A percentile compares a stretch with the other conserved stretches of the same genome.
Evolutionary conservation across 2,888 invertebrate species (phyloP).

Genomic region (Ptilodon capucinus): DNA sequence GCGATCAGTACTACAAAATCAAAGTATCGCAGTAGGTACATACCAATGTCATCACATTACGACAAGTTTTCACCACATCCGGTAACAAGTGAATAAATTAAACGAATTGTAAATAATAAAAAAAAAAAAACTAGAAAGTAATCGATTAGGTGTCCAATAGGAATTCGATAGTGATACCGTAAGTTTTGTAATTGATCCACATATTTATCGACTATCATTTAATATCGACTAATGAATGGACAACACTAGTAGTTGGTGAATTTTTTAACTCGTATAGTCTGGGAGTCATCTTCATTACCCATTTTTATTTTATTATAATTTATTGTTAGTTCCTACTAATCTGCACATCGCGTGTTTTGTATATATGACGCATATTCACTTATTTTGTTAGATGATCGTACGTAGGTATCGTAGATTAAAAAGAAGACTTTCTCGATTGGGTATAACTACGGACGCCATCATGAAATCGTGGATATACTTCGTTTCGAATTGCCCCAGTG

Average conservation of each 20-base stretch:
- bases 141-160: conserved; percentile 49
- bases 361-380: neutral
- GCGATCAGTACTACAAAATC: conserved; percentile 17
- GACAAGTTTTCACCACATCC: conserved; percentile 59
- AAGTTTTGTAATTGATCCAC: conserved; percentile 47
- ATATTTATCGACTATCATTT: conserved; percentile 37
- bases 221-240: conserved; percentile 22
- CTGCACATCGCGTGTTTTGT: neutral
- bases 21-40: conserved; percentile 35
- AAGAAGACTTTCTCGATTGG: no score
- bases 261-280: no score
- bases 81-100: conserved; percentile 51
- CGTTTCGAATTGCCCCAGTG: no score
- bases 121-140: conserved; percentile 45
- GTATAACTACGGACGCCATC: no score
- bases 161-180: conserved; percentile 40
- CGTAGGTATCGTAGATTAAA: neutral
- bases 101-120: conserved; percentile 33
- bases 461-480: no score
- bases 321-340: neutral
- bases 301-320: no score
- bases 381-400: neutral
- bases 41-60: conserved; percentile 41
- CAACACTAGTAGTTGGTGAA: conserved; percentile 13
- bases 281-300: no score